phyloP scores from a whole-genome alignment of 2,888 invertebrate species.

The Eupelmus urozonus region DNA sequence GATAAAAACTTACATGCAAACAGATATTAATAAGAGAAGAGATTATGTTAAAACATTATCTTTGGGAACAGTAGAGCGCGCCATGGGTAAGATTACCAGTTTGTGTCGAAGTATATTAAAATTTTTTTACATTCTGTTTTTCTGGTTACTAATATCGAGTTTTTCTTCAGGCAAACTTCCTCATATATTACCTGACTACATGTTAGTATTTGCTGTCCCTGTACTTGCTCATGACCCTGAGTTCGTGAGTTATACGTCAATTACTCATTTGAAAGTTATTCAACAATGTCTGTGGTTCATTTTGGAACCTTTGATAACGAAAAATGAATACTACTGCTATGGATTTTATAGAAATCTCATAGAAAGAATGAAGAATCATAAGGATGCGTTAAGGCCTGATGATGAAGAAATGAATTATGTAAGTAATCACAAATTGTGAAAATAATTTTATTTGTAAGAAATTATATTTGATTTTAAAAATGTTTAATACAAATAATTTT shows the following conservation, averaged over 20 bases:
- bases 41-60: conserved; percentile 94
- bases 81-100: conserved; percentile 70
- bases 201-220: conserved; percentile 97
- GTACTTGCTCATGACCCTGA: conserved; percentile 95
- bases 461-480: not conserved
- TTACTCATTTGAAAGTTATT: conserved; percentile 87
- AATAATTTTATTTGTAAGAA: not conserved
- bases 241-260: conserved; percentile 87
- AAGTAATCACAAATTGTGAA: conserved; percentile 75
- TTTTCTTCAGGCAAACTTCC: conserved; percentile 82
- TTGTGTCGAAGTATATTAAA: conserved; percentile 14
- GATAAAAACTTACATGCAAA: conserved; percentile 89
- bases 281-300: conserved; percentile 96
- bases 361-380: conserved; percentile 96
- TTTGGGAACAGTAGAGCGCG: conserved; percentile 80
- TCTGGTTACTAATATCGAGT: conserved; percentile 8
- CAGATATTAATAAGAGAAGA: conserved; percentile 91
- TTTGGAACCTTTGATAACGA: conserved; percentile 94
- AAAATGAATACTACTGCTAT: conserved; percentile 96
- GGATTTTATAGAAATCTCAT: conserved; percentile 96
- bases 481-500: conserved; percentile 26
- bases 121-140: not conserved
- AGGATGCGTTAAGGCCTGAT: conserved; percentile 90
- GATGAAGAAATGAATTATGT: conserved; percentile 91
- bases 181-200: conserved; percentile 96